Conservation (phyloP, 2,113 vertebrate species). For the Brachirus orientalis region DNA sequence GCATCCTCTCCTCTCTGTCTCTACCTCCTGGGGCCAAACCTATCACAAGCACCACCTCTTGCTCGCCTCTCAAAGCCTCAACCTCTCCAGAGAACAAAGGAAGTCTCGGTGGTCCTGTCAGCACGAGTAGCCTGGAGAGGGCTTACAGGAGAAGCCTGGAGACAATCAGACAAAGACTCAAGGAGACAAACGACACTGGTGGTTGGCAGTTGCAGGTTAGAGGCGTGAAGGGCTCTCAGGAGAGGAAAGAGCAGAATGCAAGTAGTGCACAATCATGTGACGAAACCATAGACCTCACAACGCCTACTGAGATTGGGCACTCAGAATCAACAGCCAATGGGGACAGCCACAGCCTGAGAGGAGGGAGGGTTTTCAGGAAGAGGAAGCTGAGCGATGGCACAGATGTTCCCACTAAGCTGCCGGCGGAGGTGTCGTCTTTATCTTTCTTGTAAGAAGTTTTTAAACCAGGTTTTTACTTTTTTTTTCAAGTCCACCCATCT, state of each 20-base stretch:
- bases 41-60: constrained; percentile 23
- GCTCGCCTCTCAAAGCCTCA: constrained; percentile 42
- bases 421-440: constrained; percentile 23
- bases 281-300: constrained; percentile 64
- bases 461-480: background rate
- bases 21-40: constrained; percentile 61
- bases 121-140: constrained; percentile 29
- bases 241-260: constrained; percentile 33
- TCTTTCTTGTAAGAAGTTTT: constrained; percentile 54
- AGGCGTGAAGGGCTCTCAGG: constrained; percentile 34
- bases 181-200: constrained; percentile 26
- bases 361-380: constrained; percentile 57
- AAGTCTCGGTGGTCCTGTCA: background rate
- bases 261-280: constrained; percentile 13
- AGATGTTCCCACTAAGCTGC: constrained; percentile 61
- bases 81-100: constrained; percentile 31
- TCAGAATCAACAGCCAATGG: constrained; percentile 34
- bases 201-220: constrained; percentile 26
- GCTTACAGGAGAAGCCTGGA: constrained; percentile 24
- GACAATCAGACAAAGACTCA: constrained; percentile 24
- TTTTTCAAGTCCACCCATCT: background rate
- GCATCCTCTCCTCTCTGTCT: constrained; percentile 78
- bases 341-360: constrained; percentile 42
- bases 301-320: constrained; percentile 29
- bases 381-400: constrained; percentile 64